Evolutionary conservation across 2,888 invertebrate species (phyloP), one percentile per base, ranked within the genome.

Genomic region (Plebejus argus): DNA sequence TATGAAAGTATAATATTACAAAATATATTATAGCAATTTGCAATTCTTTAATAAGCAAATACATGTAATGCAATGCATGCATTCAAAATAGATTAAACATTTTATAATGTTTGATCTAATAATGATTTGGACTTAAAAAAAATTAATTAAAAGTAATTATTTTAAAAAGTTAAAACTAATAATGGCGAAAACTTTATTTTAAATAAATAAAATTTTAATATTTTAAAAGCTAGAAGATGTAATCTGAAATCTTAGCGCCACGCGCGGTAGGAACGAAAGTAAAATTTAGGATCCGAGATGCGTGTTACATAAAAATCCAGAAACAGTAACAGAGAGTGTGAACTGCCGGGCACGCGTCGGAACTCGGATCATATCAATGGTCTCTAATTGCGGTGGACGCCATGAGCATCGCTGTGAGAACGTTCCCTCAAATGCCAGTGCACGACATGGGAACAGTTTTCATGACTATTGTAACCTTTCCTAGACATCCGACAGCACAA

Each of bases 361-460:
- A 84, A 83, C 84, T 88, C 85, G 83, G 82, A 84, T 83, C 84
- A 80, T 82, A 83, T 83, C 82, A 91, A 91, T 91, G 90, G 87
- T 83, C 87, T 86, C 86, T 91, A 91, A 92, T 92, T 91, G 88
- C 86, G 83, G 85, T 84, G 85, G 87, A 89, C 86, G 86, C 86
- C 85, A 83, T 85, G 82, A 83, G 85, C 85, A 85, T 85, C 84
- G 84, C 84, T 84, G 83, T 84, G 85, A 83, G 83, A 85, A 85
- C 84, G 20, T 39, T 71, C n/a, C 35, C 71, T 66, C 28, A 66
- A 66, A 33, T 28, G 33, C 66, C 66, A 66, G 66, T 66, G 28
- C 33, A 66, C 66, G 66, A 28, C 66, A 66, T 66, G 66, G 66
- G 66, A 66, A 66, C 66, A 66, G 15, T 28, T 66, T 66, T 66